Evolutionary conservation across 2,888 invertebrate species (phyloP).

Genomic region (Oscheius sp.): DNA sequence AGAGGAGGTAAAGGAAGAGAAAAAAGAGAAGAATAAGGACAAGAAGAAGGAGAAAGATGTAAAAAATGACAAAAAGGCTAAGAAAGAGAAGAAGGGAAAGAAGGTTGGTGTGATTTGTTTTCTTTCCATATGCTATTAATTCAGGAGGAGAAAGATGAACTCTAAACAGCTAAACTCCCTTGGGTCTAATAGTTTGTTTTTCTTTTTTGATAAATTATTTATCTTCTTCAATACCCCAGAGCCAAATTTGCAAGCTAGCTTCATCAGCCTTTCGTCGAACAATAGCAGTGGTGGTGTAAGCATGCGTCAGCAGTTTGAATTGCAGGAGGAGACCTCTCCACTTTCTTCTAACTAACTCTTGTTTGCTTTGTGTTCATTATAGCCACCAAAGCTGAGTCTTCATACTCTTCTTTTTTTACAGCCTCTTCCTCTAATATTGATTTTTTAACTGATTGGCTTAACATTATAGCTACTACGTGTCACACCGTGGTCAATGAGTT

Average conservation of each 20-base stretch:
- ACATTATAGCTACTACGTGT: too few relatives aligned
- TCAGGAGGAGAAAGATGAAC: constrained; percentile 36
- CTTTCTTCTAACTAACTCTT: not conserved
- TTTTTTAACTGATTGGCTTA: too few relatives aligned
- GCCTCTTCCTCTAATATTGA: too few relatives aligned
- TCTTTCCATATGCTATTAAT: not conserved
- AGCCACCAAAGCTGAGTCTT: too few relatives aligned
- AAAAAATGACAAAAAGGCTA: constrained; percentile 26
- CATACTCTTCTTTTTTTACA: too few relatives aligned
- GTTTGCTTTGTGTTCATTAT: not conserved
- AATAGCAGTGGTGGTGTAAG: not conserved
- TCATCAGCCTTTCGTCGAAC: not conserved
- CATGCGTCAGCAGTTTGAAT: constrained; percentile 14
- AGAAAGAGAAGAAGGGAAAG: constrained; percentile 37
- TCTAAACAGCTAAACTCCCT: constrained; percentile 21
- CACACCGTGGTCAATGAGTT: too few relatives aligned
- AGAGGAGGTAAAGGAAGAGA: constrained; percentile 38
- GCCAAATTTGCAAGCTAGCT: not conserved
- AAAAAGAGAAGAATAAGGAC: constrained; percentile 28
- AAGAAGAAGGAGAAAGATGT: constrained; percentile 41
- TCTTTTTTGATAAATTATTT: constrained; percentile 2
- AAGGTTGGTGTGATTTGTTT: constrained; percentile 17
- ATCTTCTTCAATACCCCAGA: not conserved
- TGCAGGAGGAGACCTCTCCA: not conserved
- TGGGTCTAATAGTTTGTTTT: constrained; percentile 17